Evolutionary conservation across 2,113 vertebrate species (phyloP).

Genomic region (Microcebus jonahi): DNA sequence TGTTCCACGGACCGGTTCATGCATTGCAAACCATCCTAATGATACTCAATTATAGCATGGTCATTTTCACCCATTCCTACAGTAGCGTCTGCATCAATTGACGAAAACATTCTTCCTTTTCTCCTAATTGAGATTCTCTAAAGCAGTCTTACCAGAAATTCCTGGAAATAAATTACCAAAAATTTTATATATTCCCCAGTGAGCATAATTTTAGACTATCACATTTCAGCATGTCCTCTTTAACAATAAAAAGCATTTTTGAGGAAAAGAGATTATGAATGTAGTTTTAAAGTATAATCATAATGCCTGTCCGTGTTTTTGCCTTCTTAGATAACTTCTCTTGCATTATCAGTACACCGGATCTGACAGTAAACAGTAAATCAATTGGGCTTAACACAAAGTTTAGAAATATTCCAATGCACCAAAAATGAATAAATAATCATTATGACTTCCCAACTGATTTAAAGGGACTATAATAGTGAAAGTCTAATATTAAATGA

Average conservation of each 20-base stretch:
- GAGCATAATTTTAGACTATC: neutral
- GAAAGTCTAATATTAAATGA: neutral
- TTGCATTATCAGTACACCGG: neutral
- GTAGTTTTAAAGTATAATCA: neutral
- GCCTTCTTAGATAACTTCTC: neutral
- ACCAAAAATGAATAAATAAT: neutral
- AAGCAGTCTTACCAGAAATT: slow-evolving; percentile 22
- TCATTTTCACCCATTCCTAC: neutral
- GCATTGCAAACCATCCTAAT: neutral
- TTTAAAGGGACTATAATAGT: neutral
- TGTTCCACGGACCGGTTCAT: neutral
- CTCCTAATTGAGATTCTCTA: neutral
- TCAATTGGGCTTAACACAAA: neutral
- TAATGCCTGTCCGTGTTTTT: neutral
- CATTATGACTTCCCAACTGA: neutral
- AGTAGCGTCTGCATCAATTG: neutral
- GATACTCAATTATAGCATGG: neutral
- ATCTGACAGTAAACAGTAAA: neutral
- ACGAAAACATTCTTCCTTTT: neutral
- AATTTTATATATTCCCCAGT: neutral
- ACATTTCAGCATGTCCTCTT: neutral
- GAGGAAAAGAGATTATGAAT: neutral
- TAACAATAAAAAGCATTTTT: neutral
- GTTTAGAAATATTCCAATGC: neutral
- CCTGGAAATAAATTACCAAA: neutral